Evolutionary conservation across 2,113 vertebrate genomes (phyloP).

Genomic region (Sclerurus mexicanus): DNA sequence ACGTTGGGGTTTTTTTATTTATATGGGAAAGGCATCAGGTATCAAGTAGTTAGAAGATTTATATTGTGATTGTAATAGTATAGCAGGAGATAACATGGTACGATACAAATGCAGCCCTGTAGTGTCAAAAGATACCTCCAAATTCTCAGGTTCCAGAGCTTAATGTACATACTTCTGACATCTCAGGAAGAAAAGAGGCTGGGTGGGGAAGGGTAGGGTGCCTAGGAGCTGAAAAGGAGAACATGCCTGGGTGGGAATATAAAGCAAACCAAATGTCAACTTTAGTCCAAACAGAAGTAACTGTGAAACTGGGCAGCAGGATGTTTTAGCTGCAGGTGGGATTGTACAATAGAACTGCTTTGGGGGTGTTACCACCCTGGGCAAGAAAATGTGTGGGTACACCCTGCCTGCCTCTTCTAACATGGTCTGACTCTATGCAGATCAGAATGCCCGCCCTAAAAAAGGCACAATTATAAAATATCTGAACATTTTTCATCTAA

Average conservation of each 20-base stretch:
- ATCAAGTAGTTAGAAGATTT: conserved; percentile 19
- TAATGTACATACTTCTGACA: not conserved
- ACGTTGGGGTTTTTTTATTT: not conserved
- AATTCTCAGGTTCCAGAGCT: conserved; percentile 51
- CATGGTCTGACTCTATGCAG: not conserved
- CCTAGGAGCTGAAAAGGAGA: not conserved
- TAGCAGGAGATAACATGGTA: not conserved
- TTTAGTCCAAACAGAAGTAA: not conserved
- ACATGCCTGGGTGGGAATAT: not conserved
- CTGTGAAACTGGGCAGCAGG: not conserved
- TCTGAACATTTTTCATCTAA: not conserved
- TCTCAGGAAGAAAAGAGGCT: conserved; percentile 48
- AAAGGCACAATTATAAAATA: conserved; percentile 32
- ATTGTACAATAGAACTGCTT: not conserved
- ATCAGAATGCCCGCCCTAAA: not conserved
- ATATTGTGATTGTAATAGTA: not conserved
- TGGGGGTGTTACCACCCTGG: not conserved
- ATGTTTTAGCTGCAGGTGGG: not conserved
- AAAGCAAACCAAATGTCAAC: not conserved
- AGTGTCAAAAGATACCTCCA: conserved; percentile 40
- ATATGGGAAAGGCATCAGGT: not conserved
- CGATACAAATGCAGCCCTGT: conserved; percentile 12
- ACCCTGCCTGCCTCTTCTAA: not conserved
- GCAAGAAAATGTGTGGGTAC: not conserved
- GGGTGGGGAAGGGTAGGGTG: not conserved